A percentile compares a stretch with the other conserved stretches of the same genome.
Evolutionary conservation across 2,888 invertebrate species (phyloP).

Genomic region (Lumbricus terrestris): DNA sequence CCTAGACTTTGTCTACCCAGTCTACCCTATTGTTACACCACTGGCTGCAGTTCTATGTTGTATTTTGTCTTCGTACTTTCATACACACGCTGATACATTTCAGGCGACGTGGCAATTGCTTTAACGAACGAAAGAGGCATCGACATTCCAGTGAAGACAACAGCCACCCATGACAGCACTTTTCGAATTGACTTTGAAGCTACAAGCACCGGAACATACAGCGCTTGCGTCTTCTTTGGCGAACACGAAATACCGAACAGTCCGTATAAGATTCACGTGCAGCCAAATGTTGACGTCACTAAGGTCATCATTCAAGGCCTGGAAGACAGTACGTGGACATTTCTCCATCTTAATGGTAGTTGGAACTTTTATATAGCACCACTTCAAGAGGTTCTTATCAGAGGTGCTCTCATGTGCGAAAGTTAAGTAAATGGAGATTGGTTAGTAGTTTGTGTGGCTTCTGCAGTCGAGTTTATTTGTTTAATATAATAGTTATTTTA

Average conservation of each 20-base stretch:
- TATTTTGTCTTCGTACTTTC: too few relatives aligned
- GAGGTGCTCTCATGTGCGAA: too few relatives aligned
- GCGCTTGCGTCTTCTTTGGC: slow-evolving; percentile 56
- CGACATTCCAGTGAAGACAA: slow-evolving; percentile 70
- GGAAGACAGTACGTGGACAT: slow-evolving; percentile 75
- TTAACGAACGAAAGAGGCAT: slow-evolving; percentile 65
- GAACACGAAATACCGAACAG: slow-evolving; percentile 56
- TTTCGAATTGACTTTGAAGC: slow-evolving; percentile 57
- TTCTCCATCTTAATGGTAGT: too few relatives aligned
- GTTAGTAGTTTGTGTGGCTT: too few relatives aligned
- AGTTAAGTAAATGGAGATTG: too few relatives aligned
- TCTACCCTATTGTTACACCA: too few relatives aligned
- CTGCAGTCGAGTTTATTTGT: background rate
- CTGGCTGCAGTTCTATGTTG: too few relatives aligned
- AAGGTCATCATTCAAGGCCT: slow-evolving; percentile 83
- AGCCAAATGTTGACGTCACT: slow-evolving; percentile 70
- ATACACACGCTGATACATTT: background rate
- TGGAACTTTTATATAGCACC: too few relatives aligned
- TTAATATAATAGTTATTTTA: background rate
- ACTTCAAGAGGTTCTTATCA: too few relatives aligned
- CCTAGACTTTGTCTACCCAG: too few relatives aligned
- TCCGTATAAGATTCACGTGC: slow-evolving; percentile 58
- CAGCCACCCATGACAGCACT: slow-evolving; percentile 65
- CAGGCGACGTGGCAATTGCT: slow-evolving; percentile 63
- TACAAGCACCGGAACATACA: slow-evolving; percentile 52